These are phyloP conservation scores for Agrotis segetum DNA, from an alignment of 2,888 invertebrate species.

Conservation along the genomic window DNA sequence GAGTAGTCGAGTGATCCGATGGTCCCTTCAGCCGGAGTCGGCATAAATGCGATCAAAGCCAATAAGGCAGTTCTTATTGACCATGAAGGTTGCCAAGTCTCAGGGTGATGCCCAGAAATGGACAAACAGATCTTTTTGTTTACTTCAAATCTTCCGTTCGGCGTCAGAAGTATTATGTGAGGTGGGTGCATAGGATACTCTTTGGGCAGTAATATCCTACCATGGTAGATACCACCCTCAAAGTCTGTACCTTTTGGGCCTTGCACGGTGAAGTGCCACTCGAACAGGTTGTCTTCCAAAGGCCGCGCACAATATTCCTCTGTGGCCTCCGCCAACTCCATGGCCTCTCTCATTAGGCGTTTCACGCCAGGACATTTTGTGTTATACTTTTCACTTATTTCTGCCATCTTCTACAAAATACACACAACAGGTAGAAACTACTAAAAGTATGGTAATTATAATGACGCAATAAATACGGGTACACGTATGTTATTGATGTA, in stretches of 20 bases:
- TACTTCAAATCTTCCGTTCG: constrained; percentile 98
- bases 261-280: constrained; percentile 99
- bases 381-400: constrained; percentile 88
- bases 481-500: constrained; percentile 77
- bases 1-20: constrained; percentile 98
- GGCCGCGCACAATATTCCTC: constrained; percentile 97
- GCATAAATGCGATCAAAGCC: constrained; percentile 98
- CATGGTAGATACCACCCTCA: constrained; percentile 97
- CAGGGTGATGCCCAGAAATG: constrained; percentile 99
- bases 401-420: constrained; percentile 75
- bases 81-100: constrained; percentile 99
- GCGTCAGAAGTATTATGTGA: constrained; percentile 97
- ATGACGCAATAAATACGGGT: constrained; percentile 71
- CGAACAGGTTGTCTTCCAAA: constrained; percentile 98
- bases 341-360: constrained; percentile 97
- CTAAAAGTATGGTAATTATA: constrained; percentile 52
- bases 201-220: constrained; percentile 96
- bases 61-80: constrained; percentile 97
- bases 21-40: constrained; percentile 96
- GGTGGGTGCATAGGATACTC: constrained; percentile 99
- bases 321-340: constrained; percentile 96
- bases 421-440: constrained; percentile 56
- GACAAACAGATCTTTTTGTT: constrained; percentile 98
- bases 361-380: constrained; percentile 95
- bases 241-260: constrained; percentile 97